A percentile compares a stretch with the other conserved stretches of the same genome.
phyloP scores from a whole-genome alignment of 2,113 vertebrate species.

The rat (Rattus norvegicus) region GRCr8 NC_086025.1:131191501-131192000 shows the following conservation, averaged over 20 bases:
- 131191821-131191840: not conserved
- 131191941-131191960: not conserved
- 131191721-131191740: not conserved
- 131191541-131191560: not conserved
- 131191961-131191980: not conserved
- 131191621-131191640: not conserved
- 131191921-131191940: not conserved
- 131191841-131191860: not conserved
- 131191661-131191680: not conserved
- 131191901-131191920: not conserved
- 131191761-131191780: not conserved
- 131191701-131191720: not conserved
- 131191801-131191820: too few relatives aligned
- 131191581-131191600: not conserved
- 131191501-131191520: constrained; percentile 7
- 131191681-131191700: not conserved
- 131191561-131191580: too few relatives aligned
- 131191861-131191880: not conserved
- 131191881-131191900: not conserved
- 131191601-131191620: constrained; percentile 13
- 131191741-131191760: not conserved
- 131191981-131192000: not conserved
- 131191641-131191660: not conserved
- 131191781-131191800: too few relatives aligned
- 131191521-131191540: not conserved